These are phyloP conservation scores for Aradophagus sp. DNA, from an alignment of 1,140 invertebrate species.

Conservation along the genomic window DNA sequence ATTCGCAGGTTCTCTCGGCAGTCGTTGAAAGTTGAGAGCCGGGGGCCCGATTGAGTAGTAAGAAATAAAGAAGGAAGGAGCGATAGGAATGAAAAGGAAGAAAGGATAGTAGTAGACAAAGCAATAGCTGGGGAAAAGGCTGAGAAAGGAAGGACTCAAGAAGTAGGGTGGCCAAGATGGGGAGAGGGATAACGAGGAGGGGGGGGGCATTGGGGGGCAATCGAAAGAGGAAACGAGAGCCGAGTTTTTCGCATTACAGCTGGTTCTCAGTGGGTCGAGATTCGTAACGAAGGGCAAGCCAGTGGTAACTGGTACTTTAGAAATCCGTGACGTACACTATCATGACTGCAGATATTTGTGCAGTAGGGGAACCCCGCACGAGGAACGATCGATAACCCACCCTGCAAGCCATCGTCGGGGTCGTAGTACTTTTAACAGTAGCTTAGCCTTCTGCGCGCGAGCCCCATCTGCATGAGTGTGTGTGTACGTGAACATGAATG, in stretches of 20 bases:
- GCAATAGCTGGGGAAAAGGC: no score
- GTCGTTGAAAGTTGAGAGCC: slow-evolving; percentile 36
- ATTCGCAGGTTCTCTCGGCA: slow-evolving; percentile 24
- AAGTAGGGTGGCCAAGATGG: not conserved
- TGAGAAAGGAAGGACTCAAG: no score
- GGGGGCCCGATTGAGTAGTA: not conserved
- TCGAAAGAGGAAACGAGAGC: not conserved
- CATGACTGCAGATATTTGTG: slow-evolving; percentile 64
- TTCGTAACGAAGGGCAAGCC: slow-evolving; percentile 33
- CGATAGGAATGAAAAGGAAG: not conserved
- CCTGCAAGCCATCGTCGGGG: slow-evolving; percentile 57
- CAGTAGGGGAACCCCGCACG: slow-evolving; percentile 52
- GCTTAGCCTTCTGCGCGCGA: slow-evolving; percentile 32
- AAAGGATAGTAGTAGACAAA: no score
- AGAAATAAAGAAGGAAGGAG: not conserved
- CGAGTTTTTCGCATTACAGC: slow-evolving; percentile 17
- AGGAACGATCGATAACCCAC: slow-evolving; percentile 64
- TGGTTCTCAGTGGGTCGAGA: slow-evolving; percentile 34
- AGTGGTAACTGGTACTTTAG: slow-evolving; percentile 54
- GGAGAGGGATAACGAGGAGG: not conserved
- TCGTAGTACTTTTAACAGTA: slow-evolving; percentile 60
- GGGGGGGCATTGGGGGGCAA: not conserved
- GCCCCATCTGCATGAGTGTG: not conserved
- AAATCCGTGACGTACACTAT: slow-evolving; percentile 58
- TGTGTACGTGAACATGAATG: not conserved